Base-by-base conservation (phyloP, 35 echinoderm and acorn worm species). In the Lytechinus pictus region DNA sequence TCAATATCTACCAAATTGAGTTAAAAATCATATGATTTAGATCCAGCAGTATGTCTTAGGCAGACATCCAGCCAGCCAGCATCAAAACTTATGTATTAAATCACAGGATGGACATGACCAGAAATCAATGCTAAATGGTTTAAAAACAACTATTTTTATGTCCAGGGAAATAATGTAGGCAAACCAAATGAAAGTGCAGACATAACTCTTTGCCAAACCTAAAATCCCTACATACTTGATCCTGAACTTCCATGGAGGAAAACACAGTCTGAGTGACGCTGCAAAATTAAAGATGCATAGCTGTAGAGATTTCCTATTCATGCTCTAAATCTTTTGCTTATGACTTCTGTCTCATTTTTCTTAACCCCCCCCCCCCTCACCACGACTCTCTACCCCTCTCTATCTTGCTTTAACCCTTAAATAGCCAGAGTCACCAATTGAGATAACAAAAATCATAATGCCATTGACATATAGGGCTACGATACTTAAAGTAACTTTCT, bases 71-170 rank as follows among this genome's bases (percentile, higher is more conserved):
- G 66, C 14, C n/a, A 79, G 19, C 66, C 16, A 79, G 66, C 6
- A 79, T 24, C 4, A 11, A 5, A 79, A 79, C 16, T 1, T 24
- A 79, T 4, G 14, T 19, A 79, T 79, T 14, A 79, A 79, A 79
- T 79, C 66, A 79, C 16, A 79, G 66, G 66, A 79, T 79, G 66
- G 66, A 79, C 66, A 79, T 24, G 14, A n/a, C 66, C 66, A 19
- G 66, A 27, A 79, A 79, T 79, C 66, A 79, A 79, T 79, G 66
- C 66, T 79, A n/a, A 79, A 16, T 24, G 19, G 66, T 79, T 24
- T 79, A 79, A 79, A 79, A 79, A 79, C 66, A 79, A 79, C 66
- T 79, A 79, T 79, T 79, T 79, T 79, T 79, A 79, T 79, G 66
- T 5, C 66, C 66, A 79, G 66, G 66, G 66, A 44, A 44, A 44